Evolutionary conservation across 2,113 vertebrate genomes (phyloP).

Genomic region (Corythornis vintsioides): DNA sequence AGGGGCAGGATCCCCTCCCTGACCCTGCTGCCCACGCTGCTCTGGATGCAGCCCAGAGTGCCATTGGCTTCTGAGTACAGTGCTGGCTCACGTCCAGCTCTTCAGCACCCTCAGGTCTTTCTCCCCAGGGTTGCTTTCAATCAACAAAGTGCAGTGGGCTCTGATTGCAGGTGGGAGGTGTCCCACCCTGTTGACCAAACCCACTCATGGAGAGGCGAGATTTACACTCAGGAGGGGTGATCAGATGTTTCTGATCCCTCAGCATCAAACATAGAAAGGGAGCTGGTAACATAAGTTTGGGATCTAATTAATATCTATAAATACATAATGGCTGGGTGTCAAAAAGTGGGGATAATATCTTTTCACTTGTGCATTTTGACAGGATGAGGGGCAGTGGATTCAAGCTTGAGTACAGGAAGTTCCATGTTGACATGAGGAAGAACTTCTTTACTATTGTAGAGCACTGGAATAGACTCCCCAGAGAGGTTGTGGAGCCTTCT

Average conservation of each 20-base stretch:
- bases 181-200: background rate
- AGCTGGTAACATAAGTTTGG: background rate
- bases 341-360: no score
- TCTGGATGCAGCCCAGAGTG: background rate
- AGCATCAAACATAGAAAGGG: background rate
- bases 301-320: no score
- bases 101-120: background rate
- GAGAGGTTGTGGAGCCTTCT: no score
- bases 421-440: no score
- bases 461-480: no score
- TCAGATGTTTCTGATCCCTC: background rate
- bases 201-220: background rate
- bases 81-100: background rate
- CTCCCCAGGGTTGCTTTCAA: background rate
- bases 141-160: background rate
- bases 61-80: background rate
- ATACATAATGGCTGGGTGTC: no score
- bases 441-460: no score
- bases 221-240: background rate
- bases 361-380: no score
- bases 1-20: background rate
- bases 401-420: no score
- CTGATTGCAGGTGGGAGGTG: background rate
- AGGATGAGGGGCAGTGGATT: no score
- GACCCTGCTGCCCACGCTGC: background rate